Percentiles rank a stretch among this genome's conserved stretches.
phyloP scores from a whole-genome alignment of 2,113 vertebrate genomes.

The Ptychochromis oligacanthus region DNA sequence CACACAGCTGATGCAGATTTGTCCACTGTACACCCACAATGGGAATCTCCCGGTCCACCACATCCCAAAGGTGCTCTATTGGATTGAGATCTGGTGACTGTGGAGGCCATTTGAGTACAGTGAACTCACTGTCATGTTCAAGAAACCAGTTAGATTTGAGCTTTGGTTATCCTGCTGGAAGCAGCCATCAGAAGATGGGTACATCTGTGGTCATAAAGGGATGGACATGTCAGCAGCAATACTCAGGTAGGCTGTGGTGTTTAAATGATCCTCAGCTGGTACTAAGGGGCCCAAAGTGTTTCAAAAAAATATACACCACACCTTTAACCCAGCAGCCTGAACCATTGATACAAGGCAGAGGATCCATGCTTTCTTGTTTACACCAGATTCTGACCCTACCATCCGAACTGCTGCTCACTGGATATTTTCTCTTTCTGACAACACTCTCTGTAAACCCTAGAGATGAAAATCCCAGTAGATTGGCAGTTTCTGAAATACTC shows the following conservation, averaged over 20 bases:
- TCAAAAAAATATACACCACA: neutral
- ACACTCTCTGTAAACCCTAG: neutral
- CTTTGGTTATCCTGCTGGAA: neutral
- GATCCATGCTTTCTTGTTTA: no score
- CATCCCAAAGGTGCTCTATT: neutral
- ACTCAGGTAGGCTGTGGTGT: no score
- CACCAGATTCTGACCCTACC: no score
- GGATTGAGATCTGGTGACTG: neutral
- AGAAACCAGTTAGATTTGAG: neutral
- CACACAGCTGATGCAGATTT: neutral
- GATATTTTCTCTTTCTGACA: neutral
- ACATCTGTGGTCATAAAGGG: neutral
- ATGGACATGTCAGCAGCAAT: neutral
- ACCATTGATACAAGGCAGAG: no score
- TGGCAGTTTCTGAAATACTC: no score
- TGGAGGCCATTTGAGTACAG: neutral
- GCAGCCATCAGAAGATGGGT: neutral
- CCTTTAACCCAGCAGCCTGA: neutral
- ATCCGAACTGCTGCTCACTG: neutral
- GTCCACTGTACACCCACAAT: no score
- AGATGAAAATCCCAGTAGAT: neutral
- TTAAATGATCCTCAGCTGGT: neutral
- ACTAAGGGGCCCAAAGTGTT: neutral
- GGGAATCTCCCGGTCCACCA: neutral
- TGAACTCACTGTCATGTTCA: neutral